A percentile compares a stretch with the other conserved stretches of the same genome.
phyloP scores from a whole-genome alignment of 1,140 invertebrate species.

The Solen grandis region DNA sequence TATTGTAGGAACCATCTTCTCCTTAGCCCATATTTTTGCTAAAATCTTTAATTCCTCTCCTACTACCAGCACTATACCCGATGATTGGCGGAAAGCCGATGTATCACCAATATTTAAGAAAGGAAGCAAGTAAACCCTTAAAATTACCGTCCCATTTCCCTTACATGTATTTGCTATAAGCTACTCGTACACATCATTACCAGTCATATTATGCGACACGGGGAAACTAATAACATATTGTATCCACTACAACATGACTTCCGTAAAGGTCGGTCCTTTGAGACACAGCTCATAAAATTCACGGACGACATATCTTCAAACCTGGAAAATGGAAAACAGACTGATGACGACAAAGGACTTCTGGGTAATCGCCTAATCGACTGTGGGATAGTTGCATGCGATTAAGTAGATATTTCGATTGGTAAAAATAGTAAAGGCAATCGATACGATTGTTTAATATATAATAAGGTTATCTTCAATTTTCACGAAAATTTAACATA shows the following conservation, averaged over 20 bases:
- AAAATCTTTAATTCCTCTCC: constrained; percentile 1
- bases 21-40: not conserved
- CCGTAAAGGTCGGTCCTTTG: constrained; percentile 10
- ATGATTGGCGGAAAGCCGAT: not conserved
- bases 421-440: too few species aligned
- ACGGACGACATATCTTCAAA: constrained; percentile 21
- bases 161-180: constrained; percentile 4
- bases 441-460: too few species aligned
- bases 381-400: too few species aligned
- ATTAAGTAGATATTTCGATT: too few species aligned
- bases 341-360: too few species aligned
- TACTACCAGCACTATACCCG: not conserved
- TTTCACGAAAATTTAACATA: too few species aligned
- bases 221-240: not conserved
- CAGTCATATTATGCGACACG: not conserved
- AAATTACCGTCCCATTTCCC: too few species aligned
- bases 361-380: too few species aligned
- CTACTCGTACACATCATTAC: constrained; percentile 1
- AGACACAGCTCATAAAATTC: constrained; percentile 49
- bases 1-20: too few species aligned
- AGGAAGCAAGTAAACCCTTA: not conserved
- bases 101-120: not conserved
- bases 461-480: too few species aligned
- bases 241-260: constrained; percentile 31
- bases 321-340: constrained; percentile 48